Percentiles rank a stretch among this genome's conserved stretches.
Conservation (phyloP, 2,113 vertebrate genomes). For the Tupaia chinensis region DNA sequence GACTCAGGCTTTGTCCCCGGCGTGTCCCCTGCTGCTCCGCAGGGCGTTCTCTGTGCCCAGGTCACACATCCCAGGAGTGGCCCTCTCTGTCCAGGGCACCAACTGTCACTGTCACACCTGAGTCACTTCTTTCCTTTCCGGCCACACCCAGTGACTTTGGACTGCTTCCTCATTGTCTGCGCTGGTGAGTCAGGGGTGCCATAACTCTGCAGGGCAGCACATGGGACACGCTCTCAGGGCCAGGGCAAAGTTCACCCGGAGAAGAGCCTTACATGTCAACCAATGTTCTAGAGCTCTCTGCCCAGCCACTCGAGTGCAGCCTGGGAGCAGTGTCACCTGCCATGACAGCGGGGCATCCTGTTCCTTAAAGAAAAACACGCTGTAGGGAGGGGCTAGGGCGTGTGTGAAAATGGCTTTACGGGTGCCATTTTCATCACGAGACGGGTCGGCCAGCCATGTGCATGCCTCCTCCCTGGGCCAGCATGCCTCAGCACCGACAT, state of each 20-base stretch:
- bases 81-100: not conserved
- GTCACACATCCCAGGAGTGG: not conserved
- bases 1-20: rapidly evolving
- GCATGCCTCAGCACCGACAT: too few species aligned
- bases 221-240: not conserved
- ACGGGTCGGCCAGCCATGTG: too few species aligned
- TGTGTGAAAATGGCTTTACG: too few species aligned
- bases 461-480: too few species aligned
- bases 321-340: too few species aligned
- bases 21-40: not conserved
- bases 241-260: not conserved
- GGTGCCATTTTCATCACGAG: too few species aligned
- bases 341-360: too few species aligned
- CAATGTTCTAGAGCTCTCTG: rapidly evolving
- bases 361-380: too few species aligned
- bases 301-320: too few species aligned
- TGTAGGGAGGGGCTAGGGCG: too few species aligned
- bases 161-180: not conserved
- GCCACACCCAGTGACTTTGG: constrained; percentile 21
- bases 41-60: not conserved
- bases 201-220: not conserved
- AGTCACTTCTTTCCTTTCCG: not conserved
- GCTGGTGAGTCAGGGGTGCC: constrained; percentile 49
- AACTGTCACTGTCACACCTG: not conserved
- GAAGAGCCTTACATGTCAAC: not conserved